Evolutionary conservation across 2,113 vertebrate genomes (phyloP).

Genomic region (Malurus elegans): DNA sequence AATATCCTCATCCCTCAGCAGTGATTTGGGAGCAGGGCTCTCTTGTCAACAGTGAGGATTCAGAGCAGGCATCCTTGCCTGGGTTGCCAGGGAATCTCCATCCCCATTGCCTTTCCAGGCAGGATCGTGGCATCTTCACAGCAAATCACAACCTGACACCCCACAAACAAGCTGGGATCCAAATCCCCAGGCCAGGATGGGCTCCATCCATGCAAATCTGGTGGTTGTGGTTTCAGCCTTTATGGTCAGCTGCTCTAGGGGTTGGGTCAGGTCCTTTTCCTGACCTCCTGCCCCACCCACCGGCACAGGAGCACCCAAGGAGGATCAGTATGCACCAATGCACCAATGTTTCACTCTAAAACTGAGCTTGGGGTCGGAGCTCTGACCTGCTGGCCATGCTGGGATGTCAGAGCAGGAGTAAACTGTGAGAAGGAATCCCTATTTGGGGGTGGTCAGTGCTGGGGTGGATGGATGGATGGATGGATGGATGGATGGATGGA

Average conservation of each 20-base stretch:
- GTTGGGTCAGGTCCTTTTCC: not conserved
- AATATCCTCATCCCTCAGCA: not conserved
- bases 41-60: no score
- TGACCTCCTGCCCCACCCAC: not conserved
- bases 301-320: not conserved
- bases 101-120: not conserved
- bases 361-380: not conserved
- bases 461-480: not conserved
- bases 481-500: no score
- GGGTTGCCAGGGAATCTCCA: not conserved
- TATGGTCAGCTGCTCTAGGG: not conserved
- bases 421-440: not conserved
- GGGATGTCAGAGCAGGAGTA: not conserved
- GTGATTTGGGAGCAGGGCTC: not conserved
- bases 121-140: accelerated
- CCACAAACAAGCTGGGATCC: not conserved
- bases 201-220: accelerated
- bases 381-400: not conserved
- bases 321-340: accelerated
- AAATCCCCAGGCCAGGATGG: not conserved
- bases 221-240: not conserved
- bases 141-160: not conserved
- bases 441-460: accelerated
- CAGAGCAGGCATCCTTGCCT: accelerated
- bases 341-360: not conserved